Base-by-base conservation (phyloP, 2,888 invertebrate genomes). In the Pseudeuparius sepicola region DNA sequence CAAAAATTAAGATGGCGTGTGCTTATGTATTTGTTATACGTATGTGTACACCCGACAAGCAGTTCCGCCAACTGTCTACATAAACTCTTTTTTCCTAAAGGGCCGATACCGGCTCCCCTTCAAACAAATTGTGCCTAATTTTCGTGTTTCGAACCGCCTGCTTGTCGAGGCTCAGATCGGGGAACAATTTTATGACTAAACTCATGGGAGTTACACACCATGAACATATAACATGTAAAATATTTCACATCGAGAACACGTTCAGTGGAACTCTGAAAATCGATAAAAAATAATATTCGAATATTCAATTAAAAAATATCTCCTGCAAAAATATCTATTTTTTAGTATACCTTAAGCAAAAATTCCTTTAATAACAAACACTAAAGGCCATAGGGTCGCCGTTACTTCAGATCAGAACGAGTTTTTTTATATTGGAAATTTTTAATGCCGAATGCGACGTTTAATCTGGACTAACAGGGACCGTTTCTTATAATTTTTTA, bases 201-300 rank as follows among this genome's bases (percentile, higher is more conserved):
- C 39, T 44, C 51, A 49, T 49, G 40, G 48, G 46, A 49, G 34
- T 44, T 49, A 51, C 49, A 50, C 47, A 51, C 49, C 54, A 56
- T 56, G 53, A 50, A 56, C 52, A 55, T n/a, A n/a, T n/a, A n/a
- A n/a, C n/a, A n/a, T n/a, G n/a, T n/a, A 53, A 54, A 49, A 52
- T 60, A 60, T 60, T 59, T 59, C 57, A 61, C 59, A 59, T 59
- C 59, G 60, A 63, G 61, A 61, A 63, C 63, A 61, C 61, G 61
- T 61, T 61, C 59, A 59, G 61, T 61, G 63, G 61, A 62, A 60
- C 57, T 60, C 59, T 54, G 54, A 56, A 57, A 55, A 55, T 54
- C 46, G 49, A 52, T 52, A 43, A 50, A 56, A 57, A 53, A 49
- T 54, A 51, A 55, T 45, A 37, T 39, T 37, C 32, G 48, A 41